Conservation (phyloP, 2,113 vertebrate species). For the Heptranchias perlo region DNA sequence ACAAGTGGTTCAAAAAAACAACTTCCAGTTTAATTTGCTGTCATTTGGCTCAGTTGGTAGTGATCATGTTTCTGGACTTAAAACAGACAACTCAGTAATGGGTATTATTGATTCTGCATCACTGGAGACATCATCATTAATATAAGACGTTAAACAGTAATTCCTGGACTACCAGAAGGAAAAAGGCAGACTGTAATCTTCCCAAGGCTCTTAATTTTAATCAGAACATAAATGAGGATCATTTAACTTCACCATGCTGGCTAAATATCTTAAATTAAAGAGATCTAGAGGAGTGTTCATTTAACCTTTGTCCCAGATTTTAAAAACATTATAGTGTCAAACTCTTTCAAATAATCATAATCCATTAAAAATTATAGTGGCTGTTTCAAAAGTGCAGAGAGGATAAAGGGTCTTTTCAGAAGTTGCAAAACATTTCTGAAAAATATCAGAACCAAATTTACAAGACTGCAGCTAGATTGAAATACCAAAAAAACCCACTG, state of each 20-base stretch:
- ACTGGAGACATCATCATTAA: neutral
- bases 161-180: neutral
- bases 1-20: neutral
- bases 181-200: neutral
- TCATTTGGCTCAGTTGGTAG: too few relatives aligned
- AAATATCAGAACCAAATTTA: neutral
- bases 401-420: neutral
- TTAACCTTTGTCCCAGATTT: neutral
- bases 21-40: neutral
- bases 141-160: neutral
- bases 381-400: neutral
- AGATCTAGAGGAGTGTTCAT: neutral
- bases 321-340: neutral
- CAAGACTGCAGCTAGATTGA: neutral
- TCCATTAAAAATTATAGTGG: neutral
- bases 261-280: constrained; percentile 6
- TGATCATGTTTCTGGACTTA: neutral
- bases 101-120: neutral
- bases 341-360: neutral
- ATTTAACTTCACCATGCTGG: neutral
- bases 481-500: neutral
- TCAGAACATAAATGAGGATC: neutral
- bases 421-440: neutral
- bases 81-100: neutral
- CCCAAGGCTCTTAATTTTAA: neutral